Evolutionary conservation across 1,140 invertebrate species (phyloP), one percentile per base, ranked within the genome.

Genomic region (Drosophila sproati): DNA sequence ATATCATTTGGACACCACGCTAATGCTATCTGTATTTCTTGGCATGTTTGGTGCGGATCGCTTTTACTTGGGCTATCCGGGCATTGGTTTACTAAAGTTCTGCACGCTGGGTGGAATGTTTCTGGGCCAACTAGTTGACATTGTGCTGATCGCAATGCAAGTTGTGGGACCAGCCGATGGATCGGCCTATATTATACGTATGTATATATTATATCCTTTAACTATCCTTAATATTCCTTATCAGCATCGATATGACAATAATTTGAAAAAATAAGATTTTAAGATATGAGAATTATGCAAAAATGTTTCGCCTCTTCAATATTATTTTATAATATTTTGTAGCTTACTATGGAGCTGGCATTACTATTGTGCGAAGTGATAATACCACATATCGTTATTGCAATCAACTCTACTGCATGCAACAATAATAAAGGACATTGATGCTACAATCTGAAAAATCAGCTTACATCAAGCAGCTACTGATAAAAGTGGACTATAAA

Each of bases 1-100:
- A 54, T 98, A 98, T 92, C 97, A 96, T 1, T 97, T 98, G 93
- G 97, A 99, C 92, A 98, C 97, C 50, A 96, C 98, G 0, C 92
- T 99, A 54, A 91, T 99, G 10, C 93, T 99, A 0, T 99, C 98
- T 2, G 96, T 99, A 50, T 99, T 99, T 90, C 93, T 98, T 50
- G 98, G 98, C 32, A 98, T 98, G 97, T 98, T 99, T 94, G 98
- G 98, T n/a, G 95, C 97, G 10, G 98, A 99, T 93, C 94, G 98
- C 73, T 99, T 99, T 93, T 99, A 99, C 91, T 94, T 99, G 3
- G 98, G 98, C 12, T 99, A 99, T 93, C 97, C 98, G 54, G 98
- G 98, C 28, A 95, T 99, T 72, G 98, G 98, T 2, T 93, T 99
- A 51, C 94, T 98, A 5, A 99, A 99, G 93, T 95, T 99, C 77